These are phyloP conservation scores for Norana najaformis DNA, from an alignment of 2,888 invertebrate genomes.

Conservation along the genomic window DNA sequence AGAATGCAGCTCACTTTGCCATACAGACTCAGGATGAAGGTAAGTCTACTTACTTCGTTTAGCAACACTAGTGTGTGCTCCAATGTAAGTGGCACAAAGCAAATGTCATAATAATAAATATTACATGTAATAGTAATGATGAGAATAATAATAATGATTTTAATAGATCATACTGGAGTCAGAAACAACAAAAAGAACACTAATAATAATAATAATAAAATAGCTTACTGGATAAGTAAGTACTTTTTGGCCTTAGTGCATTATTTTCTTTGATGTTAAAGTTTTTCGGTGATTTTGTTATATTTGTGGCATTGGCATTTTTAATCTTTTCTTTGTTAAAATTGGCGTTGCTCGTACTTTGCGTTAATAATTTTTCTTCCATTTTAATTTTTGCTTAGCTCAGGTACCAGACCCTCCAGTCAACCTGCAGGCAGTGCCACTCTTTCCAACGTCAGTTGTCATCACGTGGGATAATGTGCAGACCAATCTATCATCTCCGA, in stretches of 20 bases:
- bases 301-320: neutral
- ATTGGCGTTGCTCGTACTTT: neutral
- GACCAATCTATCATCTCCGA: slow-evolving; percentile 64
- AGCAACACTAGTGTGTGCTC: neutral
- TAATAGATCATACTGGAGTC: too few species aligned
- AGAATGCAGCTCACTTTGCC: slow-evolving; percentile 73
- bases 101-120: too few species aligned
- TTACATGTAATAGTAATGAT: neutral
- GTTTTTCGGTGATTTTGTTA: neutral
- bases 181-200: neutral
- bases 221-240: neutral
- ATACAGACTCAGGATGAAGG: slow-evolving; percentile 68
- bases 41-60: slow-evolving; percentile 42
- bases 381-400: neutral
- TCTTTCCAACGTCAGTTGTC: slow-evolving; percentile 75
- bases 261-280: neutral
- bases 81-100: too few species aligned
- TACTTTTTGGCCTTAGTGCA: neutral
- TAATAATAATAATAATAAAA: neutral
- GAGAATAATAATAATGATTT: neutral
- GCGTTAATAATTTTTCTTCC: neutral
- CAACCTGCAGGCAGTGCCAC: slow-evolving; percentile 70
- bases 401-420: slow-evolving; percentile 79
- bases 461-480: slow-evolving; percentile 73
- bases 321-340: too few species aligned